Percentiles rank a stretch among this genome's conserved stretches.
Evolutionary conservation across 1,140 invertebrate species (phyloP).

Genomic region (Cecropterus lyciades): DNA sequence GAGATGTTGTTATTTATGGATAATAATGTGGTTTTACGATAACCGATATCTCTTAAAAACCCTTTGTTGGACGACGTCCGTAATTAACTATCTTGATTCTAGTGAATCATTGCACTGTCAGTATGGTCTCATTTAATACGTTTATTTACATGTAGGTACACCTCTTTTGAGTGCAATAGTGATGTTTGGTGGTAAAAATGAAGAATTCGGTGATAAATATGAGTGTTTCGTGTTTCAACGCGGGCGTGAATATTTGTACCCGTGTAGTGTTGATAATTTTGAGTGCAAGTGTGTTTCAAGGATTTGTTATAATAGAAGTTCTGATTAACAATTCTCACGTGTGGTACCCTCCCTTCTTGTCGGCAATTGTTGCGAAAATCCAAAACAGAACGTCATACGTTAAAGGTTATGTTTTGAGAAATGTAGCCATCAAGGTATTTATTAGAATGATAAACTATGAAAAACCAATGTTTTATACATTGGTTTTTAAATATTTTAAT

Average conservation of each 20-base stretch:
- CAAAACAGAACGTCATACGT: slow-evolving; percentile 36
- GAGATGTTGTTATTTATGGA: neutral
- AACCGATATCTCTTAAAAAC: slow-evolving; percentile 5
- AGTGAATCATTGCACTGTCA: neutral
- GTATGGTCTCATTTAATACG: neutral
- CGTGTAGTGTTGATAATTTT: slow-evolving; percentile 62
- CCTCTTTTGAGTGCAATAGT: slow-evolving; percentile 12
- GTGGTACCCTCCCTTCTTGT: slow-evolving; percentile 61
- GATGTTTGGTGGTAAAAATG: slow-evolving; percentile 8
- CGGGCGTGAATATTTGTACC: slow-evolving; percentile 50
- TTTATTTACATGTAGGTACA: neutral
- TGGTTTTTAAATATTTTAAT: too few species aligned
- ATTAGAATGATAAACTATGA: neutral
- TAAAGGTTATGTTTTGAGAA: slow-evolving; percentile 39
- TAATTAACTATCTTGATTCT: slow-evolving; percentile 3
- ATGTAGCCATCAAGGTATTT: slow-evolving; percentile 42
- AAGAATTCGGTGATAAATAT: slow-evolving; percentile 33
- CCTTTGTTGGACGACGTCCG: slow-evolving; percentile 17
- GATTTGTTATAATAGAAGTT: slow-evolving; percentile 68
- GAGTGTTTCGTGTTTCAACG: slow-evolving; percentile 51
- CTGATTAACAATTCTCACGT: slow-evolving; percentile 67
- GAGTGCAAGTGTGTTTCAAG: slow-evolving; percentile 65
- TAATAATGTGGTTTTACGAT: neutral
- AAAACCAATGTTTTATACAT: neutral
- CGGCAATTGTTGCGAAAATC: slow-evolving; percentile 42